These are phyloP conservation scores for Spodoptera exigua DNA, from an alignment of 2,888 invertebrate species.

Conservation along the genomic window DNA sequence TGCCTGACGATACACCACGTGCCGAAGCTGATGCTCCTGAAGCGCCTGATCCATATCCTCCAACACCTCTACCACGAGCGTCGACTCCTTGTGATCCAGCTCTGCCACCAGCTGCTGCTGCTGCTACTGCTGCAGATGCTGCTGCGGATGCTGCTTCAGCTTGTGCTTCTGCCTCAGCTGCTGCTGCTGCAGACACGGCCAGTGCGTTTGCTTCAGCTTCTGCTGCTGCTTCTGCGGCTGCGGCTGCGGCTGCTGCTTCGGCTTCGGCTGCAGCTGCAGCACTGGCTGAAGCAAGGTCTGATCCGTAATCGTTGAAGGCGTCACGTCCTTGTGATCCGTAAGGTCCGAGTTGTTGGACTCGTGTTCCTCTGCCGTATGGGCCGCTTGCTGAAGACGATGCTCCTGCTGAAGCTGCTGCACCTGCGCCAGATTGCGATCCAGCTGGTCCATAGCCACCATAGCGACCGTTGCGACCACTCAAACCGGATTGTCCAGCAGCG, in stretches of 20 bases:
- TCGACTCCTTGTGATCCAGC: not conserved
- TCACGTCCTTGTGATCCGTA: too few relatives aligned
- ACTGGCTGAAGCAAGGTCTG: slow-evolving; percentile 21
- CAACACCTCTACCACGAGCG: not conserved
- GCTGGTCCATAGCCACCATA: slow-evolving; percentile 1
- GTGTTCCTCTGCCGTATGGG: too few relatives aligned
- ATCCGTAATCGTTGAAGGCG: too few relatives aligned
- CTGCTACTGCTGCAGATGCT: slow-evolving; percentile 7
- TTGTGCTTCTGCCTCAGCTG: slow-evolving; percentile 7
- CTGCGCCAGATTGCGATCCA: slow-evolving; percentile 24
- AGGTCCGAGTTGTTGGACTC: too few relatives aligned
- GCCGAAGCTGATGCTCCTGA: not conserved
- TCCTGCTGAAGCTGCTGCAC: slow-evolving; percentile 10
- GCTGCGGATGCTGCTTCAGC: slow-evolving; percentile 4
- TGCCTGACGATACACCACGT: too few relatives aligned
- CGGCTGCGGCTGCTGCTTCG: slow-evolving; percentile 10
- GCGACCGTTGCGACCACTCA: too few relatives aligned
- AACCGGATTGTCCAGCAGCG: too few relatives aligned
- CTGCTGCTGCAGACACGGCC: slow-evolving; percentile 1
- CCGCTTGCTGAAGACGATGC: too few relatives aligned
- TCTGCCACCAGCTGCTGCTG: too few relatives aligned
- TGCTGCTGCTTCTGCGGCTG: slow-evolving; percentile 10
- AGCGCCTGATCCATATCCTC: not conserved
- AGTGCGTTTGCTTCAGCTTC: slow-evolving; percentile 1
- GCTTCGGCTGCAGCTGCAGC: slow-evolving; percentile 3